A percentile compares a stretch with the other conserved stretches of the same genome.
phyloP scores from a whole-genome alignment of 2,113 vertebrate species.

The Corydoras sp. region DNA sequence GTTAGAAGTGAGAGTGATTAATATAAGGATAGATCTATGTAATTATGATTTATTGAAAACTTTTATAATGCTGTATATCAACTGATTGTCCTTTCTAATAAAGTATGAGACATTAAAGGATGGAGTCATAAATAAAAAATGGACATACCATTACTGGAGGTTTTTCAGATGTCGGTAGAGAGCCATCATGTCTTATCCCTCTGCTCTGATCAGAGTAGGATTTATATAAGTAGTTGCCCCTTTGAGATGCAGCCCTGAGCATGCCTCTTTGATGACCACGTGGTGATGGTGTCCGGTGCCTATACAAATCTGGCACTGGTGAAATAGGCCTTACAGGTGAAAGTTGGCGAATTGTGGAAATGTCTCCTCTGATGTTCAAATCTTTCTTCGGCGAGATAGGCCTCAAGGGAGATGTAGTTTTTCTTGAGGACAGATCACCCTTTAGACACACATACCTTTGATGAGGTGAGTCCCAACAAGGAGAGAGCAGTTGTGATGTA shows the following conservation, averaged over 20 bases:
- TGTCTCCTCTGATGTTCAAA: conserved; percentile 40
- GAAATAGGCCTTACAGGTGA: conserved; percentile 74
- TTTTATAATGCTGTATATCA: too few species aligned
- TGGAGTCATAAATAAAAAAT: conserved; percentile 15
- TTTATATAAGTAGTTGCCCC: conserved; percentile 85
- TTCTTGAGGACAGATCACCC: conserved; percentile 65
- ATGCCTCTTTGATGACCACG: conserved; percentile 82
- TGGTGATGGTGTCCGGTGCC: conserved; percentile 79
- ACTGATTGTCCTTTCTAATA: not conserved
- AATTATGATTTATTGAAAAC: too few species aligned
- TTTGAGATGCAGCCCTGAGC: conserved; percentile 84
- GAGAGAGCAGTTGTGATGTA: conserved; percentile 80
- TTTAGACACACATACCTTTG: conserved; percentile 60
- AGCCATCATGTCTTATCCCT: conserved; percentile 66
- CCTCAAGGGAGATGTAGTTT: conserved; percentile 83
- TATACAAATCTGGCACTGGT: conserved; percentile 73
- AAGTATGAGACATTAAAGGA: not conserved
- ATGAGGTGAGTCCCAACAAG: conserved; percentile 67
- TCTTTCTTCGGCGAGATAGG: conserved; percentile 75
- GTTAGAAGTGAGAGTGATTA: too few species aligned
- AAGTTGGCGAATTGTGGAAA: conserved; percentile 59
- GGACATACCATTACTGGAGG: conserved; percentile 45
- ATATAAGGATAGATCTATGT: too few species aligned
- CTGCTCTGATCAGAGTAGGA: conserved; percentile 73
- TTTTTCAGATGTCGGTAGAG: conserved; percentile 54